phyloP scores from a whole-genome alignment of 1,140 invertebrate genomes.

The Drosophila nigrodunni region DNA sequence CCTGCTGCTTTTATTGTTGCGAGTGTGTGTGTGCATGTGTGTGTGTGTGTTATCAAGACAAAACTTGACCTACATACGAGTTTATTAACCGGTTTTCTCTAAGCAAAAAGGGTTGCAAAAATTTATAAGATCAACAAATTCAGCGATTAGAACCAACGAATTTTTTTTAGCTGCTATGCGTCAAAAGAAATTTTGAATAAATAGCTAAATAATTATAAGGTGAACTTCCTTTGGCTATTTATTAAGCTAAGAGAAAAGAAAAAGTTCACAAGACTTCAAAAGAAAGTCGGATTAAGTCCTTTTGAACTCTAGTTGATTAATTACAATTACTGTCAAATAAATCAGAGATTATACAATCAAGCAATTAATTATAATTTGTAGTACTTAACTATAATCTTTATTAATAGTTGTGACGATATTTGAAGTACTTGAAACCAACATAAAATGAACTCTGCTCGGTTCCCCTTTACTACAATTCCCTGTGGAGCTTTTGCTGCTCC shows the following conservation, averaged over 20 bases:
- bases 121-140: constrained; percentile 32
- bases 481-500: constrained; percentile 2
- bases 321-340: too few species aligned
- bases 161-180: background rate
- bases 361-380: too few species aligned
- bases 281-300: too few species aligned
- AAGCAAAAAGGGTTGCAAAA: constrained; percentile 43
- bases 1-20: constrained; percentile 51
- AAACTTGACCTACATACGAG: constrained; percentile 75
- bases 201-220: background rate
- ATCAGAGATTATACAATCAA: too few species aligned
- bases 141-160: constrained; percentile 6
- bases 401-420: too few species aligned
- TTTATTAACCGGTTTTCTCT: constrained; percentile 69
- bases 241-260: too few species aligned
- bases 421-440: background rate
- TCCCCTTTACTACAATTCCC: background rate
- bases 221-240: too few species aligned
- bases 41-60: constrained; percentile 65
- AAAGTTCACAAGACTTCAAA: too few species aligned
- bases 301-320: too few species aligned
- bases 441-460: background rate
- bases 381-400: too few species aligned
- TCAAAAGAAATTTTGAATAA: constrained; percentile 1
- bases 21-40: constrained; percentile 3